Evolutionary conservation across 64 coral and sea anemone species (phyloP), one percentile per base, ranked within the genome.

Genomic region (Orbicella faveolata): DNA sequence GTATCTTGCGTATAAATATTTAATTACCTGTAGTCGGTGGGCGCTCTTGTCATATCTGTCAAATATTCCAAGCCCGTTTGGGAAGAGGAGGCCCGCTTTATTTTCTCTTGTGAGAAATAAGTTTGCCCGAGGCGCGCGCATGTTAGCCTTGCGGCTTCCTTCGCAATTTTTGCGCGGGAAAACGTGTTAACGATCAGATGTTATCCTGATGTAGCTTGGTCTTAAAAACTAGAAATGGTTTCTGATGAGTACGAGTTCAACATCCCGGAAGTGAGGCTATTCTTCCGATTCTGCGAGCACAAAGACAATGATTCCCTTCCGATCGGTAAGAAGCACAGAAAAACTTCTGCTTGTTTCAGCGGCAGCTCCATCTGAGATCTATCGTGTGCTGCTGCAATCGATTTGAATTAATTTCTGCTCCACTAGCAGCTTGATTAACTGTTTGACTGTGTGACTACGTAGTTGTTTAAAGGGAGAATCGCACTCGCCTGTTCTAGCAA

Each of bases 231-330:
- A 30, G 65, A 85, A 72, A 85, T 85, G 82, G 82, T 85, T 52
- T 85, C 82, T 20, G 82, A 85, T 85, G 63, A 26, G 20, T 36
- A 80, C 16, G 90, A 87, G 33, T 87, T 53, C 12, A 63, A 73
- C 36, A 92, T 92, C 39, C 90, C 90, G 18, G 90, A 92, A 80
- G 90, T 92, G 2, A 92, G 67, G 80, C 84, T 92, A 18, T 92
- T 92, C 25, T 48, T 57, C 75, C 84, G 77, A 53, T 92, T 92
- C 44, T 92, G 90, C 36, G 61, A 76, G 51, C 90, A 84, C 20
- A 79, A 52, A 68, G 81, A 92, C 44, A 13, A 76, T 10, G 86
- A 77, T 81, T 39, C 20, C 18, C 44, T 87, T 68, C 90, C 90
- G 68, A 35, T 87, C 18, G 90, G 90, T 92, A 79, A 30, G 84